Evolutionary conservation across 2,888 invertebrate species (phyloP).

Genomic region (Willowsia nigromaculata): DNA sequence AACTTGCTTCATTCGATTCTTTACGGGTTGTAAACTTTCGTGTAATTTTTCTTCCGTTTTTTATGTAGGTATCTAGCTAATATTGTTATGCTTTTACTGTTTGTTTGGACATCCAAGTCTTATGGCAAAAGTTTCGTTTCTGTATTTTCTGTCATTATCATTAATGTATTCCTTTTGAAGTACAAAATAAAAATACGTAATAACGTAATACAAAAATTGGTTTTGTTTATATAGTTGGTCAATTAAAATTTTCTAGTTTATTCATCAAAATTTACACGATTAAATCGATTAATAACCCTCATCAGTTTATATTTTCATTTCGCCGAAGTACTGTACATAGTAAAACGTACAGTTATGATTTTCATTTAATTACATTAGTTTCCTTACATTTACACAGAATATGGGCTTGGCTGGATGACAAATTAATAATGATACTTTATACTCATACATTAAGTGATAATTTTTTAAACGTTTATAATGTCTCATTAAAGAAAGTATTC

Average conservation of each 20-base stretch:
- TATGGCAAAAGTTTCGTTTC: too few species aligned
- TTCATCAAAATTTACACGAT: slow-evolving; percentile 19
- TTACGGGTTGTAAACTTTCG: too few species aligned
- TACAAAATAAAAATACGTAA: not conserved
- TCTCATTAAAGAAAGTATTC: not conserved
- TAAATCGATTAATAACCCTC: slow-evolving; percentile 6
- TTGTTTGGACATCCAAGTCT: too few species aligned
- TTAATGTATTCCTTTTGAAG: too few species aligned
- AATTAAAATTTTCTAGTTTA: slow-evolving; percentile 26
- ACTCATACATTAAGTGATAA: too few species aligned
- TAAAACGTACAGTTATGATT: not conserved
- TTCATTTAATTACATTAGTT: not conserved
- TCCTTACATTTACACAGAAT: not conserved
- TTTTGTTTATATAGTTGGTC: not conserved
- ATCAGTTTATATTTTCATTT: not conserved
- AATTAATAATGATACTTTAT: not conserved
- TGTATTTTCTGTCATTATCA: too few species aligned
- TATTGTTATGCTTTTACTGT: too few species aligned
- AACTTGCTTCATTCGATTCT: too few species aligned
- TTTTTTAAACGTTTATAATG: not conserved
- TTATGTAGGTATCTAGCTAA: too few species aligned
- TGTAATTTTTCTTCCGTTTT: too few species aligned
- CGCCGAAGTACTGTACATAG: slow-evolving; percentile 25
- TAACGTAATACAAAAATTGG: too few species aligned
- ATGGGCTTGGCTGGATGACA: not conserved